A percentile compares a stretch with the other conserved stretches of the same genome.
These are phyloP conservation scores for Ictalurus punctatus DNA, from an alignment of 2,113 vertebrate species.

Conservation along the genomic window DNA sequence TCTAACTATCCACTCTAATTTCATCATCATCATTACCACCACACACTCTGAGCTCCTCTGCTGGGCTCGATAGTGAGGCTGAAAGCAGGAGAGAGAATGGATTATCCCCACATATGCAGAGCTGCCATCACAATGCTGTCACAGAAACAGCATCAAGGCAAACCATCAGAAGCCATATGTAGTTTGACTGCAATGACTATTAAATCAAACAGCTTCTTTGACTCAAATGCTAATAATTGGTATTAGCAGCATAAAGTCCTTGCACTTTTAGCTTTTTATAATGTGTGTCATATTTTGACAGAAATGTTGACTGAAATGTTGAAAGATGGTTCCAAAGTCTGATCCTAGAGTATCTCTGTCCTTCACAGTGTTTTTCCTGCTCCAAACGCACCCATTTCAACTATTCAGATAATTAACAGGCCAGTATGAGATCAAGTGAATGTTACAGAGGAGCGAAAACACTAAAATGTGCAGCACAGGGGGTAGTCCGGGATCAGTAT, in stretches of 20 bases:
- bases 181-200: not conserved
- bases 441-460: not conserved
- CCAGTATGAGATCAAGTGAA: not conserved
- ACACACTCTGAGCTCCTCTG: conserved; percentile 28
- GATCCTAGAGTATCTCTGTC: not conserved
- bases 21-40: conserved; percentile 47
- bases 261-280: not conserved
- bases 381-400: not conserved
- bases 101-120: conserved; percentile 24
- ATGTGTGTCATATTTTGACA: not conserved
- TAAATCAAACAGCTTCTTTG: conserved; percentile 9
- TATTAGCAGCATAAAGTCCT: not conserved
- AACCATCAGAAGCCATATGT: not conserved
- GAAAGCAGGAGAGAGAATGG: conserved; percentile 21
- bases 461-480: not conserved
- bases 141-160: conserved; percentile 4
- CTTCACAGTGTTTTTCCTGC: not conserved
- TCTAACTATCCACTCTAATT: conserved; percentile 50
- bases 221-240: not conserved
- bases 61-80: conserved; percentile 6
- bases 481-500: not conserved
- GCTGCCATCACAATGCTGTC: conserved; percentile 27
- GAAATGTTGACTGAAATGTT: conserved; percentile 4
- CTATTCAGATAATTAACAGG: not conserved
- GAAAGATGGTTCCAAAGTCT: not conserved